Percentiles rank a stretch among this genome's conserved stretches.
Evolutionary conservation across 2,888 invertebrate genomes (phyloP).

Genomic region (Eupeodes latifasciatus): DNA sequence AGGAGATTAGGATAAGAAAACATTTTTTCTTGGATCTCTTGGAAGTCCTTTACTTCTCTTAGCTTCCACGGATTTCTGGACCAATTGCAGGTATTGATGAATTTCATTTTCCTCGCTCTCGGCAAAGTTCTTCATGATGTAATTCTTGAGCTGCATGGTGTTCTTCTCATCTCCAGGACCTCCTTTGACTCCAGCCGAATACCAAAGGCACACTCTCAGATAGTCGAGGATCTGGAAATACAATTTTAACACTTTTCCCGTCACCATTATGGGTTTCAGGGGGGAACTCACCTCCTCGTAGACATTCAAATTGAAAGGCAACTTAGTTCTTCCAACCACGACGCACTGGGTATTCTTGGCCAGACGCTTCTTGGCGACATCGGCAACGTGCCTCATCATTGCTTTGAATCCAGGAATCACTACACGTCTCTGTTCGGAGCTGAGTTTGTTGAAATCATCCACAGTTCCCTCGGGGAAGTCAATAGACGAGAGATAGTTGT

Average conservation of each 20-base stretch:
- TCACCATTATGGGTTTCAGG: accelerated
- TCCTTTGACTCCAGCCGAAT: conserved; percentile 87
- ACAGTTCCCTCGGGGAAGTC: conserved; percentile 83
- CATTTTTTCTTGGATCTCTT: not conserved
- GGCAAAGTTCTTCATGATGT: conserved; percentile 86
- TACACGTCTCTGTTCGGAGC: conserved; percentile 83
- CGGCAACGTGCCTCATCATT: conserved; percentile 89
- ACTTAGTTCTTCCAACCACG: conserved; percentile 87
- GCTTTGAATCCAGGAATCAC: conserved; percentile 90
- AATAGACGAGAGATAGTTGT: conserved; percentile 82
- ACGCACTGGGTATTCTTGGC: conserved; percentile 86
- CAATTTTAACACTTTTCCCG: not conserved
- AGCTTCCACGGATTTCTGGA: conserved; percentile 87
- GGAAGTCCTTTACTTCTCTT: conserved; percentile 86
- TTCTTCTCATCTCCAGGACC: conserved; percentile 85
- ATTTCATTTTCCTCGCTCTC: conserved; percentile 86
- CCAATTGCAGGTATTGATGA: conserved; percentile 88
- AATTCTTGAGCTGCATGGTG: conserved; percentile 88
- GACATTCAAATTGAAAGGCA: conserved; percentile 89
- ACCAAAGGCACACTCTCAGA: conserved; percentile 91
- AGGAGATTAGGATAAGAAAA: not conserved
- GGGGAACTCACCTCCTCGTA: conserved; percentile 88
- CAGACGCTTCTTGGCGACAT: conserved; percentile 87
- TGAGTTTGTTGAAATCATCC: conserved; percentile 81
- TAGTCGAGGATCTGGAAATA: conserved; percentile 86